Evolutionary conservation across 2,888 invertebrate species (phyloP), one percentile per base, ranked within the genome.

Genomic region (Habroteleia sp.): DNA sequence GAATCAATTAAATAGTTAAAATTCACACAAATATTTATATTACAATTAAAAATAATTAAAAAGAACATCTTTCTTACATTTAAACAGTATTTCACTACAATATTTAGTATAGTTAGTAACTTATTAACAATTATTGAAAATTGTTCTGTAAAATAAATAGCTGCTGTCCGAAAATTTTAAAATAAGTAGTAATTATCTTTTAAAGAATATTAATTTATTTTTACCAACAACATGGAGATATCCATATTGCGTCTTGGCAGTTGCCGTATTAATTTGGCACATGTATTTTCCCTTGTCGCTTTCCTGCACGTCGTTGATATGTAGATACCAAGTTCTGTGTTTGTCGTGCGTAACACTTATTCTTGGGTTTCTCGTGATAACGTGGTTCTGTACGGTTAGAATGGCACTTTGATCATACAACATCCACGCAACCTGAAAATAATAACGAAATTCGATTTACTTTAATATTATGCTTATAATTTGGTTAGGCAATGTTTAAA

Each of bases 401-500:
- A 97, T 97, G 44, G 97, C 96, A 52, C 96, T 96, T 89, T 96
- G 96, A 89, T 97, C 97, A 89, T 95, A 96, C 89, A 97, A 95
- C 94, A 97, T 97, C 97, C 97, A 97, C 82, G 97, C 97, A 77
- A 97, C 96, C 97, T 97, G 90, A 23, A 90, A 89, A 77, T 27
- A 63, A 48, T 16, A 50, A 44, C 8, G 20, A 50, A 39, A 63
- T 41, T 42, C 33, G 56, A 42, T 56, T 39, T 27, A 56, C 16
- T 3, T 56, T 29, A 17, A 17, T 17, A 16, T 17, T 41, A 41
- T 23, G 31, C 41, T 50, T 42, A 11, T 16, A 14, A 48, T 1
- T 39, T 35, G 42, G 13, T 46, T 16, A 10, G 3, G 1, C 20
- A 7, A 42, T 31, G 14, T 58, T 29, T 35, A 35, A 0, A 42